Evolutionary conservation across 2,888 invertebrate species (phyloP), one percentile per base, ranked within the genome.

Genomic region (Coecobrya sp.): DNA sequence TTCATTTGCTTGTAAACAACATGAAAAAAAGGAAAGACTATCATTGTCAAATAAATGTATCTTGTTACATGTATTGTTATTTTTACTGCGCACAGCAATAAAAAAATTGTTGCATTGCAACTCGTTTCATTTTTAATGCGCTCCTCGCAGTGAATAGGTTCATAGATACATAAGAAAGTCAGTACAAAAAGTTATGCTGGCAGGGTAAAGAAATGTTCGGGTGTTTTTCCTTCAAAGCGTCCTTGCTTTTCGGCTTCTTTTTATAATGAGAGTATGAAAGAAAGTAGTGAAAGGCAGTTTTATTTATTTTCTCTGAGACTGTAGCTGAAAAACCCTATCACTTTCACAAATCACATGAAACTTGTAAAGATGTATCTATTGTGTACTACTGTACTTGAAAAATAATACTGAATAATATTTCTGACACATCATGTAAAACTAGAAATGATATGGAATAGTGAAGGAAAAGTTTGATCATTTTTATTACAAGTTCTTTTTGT

Each of bases 221-320:
- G 55, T 0, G 11, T 70, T 42, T 82, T 42, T 45, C 22, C 62
- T 82, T 27, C 30, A 36, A 59, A 59, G 11, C 62, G 82, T 82
- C 82, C 82, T 82, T 82, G 82, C 42, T 11, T 59, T 81, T 59
- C 30, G 0, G 36, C 10, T 11, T 45, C 22, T 11, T 22, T 49
- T 45, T 76, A 25, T 13, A 76, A 76, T 49, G 25, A 45, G n/a
- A n/a, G n/a, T n/a, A 76, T 49, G 30, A 49, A 13, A 49, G 49
- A 76, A 49, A 49, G 76, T 25, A 49, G 76, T 76, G 45, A 76
- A 76, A 76, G 49, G 16, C 49, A 36, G 1, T 76, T 76, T 73
- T 73, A n/a, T 70, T 70, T 36, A 45, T 49, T 13, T 25, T 25
- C 22, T 49, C 5, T 4, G 19, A 73, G 22, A n/a, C 25, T 5